Conservation (phyloP, 23 tunicate species). For the Trididemnum nubilum region DNA sequence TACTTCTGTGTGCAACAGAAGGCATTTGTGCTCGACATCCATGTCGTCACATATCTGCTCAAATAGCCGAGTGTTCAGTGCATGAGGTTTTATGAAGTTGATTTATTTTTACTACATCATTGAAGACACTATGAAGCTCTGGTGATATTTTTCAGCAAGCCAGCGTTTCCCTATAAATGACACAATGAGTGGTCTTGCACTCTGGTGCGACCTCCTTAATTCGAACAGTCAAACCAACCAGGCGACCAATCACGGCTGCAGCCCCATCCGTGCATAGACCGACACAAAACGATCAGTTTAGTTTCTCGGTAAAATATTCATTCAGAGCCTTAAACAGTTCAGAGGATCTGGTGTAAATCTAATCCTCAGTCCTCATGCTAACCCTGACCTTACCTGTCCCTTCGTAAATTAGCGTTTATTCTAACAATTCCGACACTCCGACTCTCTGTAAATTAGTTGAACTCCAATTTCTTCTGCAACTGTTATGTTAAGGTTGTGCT, state of each 20-base stretch:
- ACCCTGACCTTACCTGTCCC: too few species aligned
- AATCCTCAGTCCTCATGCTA: too few species aligned
- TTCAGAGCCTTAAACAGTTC: constrained; percentile 53
- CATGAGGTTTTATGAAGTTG: constrained; percentile 58
- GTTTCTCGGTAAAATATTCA: constrained; percentile 6
- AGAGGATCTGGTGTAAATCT: constrained; percentile 40
- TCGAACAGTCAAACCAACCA: constrained; percentile 45
- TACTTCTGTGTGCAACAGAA: constrained; percentile 41
- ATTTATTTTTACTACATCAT: constrained; percentile 52
- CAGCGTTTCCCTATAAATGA: constrained; percentile 63
- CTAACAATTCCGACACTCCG: too few species aligned
- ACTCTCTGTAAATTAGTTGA: too few species aligned
- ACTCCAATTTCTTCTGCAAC: too few species aligned
- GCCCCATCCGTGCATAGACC: constrained; percentile 61
- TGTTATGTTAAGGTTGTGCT: too few species aligned
- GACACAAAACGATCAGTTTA: constrained; percentile 61
- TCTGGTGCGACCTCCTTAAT: constrained; percentile 46
- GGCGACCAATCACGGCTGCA: constrained; percentile 61
- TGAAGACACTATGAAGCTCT: constrained; percentile 24
- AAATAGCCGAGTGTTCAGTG: constrained; percentile 67
- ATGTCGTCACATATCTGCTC: constrained; percentile 64
- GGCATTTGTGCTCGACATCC: constrained; percentile 47
- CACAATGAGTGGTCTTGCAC: constrained; percentile 42
- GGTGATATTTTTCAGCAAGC: constrained; percentile 43
- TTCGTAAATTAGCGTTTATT: too few species aligned